phyloP scores from a whole-genome alignment of 2,797 vertebrate genomes.

The Dallia pectoralis region DNA sequence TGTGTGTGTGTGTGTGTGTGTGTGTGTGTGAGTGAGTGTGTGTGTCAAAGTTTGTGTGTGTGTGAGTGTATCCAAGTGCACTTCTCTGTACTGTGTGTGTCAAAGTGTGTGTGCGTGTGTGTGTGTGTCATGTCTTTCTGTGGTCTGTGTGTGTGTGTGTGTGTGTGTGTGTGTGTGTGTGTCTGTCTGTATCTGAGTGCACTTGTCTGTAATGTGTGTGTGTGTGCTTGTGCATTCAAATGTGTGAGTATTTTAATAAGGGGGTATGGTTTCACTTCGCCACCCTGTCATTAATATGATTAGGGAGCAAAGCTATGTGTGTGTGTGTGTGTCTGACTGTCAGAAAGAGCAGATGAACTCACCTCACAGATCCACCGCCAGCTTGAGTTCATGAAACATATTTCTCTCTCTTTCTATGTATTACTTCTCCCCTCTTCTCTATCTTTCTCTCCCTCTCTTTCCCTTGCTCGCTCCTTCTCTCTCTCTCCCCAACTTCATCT shows the following conservation, averaged over 20 bases:
- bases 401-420: no score
- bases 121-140: neutral
- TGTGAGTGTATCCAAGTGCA: no score
- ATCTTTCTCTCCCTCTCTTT: neutral
- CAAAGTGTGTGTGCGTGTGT: neutral
- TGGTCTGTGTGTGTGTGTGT: neutral
- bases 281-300: constrained; percentile 65
- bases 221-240: neutral
- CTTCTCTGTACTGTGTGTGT: no score
- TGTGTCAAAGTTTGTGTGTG: neutral
- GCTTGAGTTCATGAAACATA: constrained; percentile 39
- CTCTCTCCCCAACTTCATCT: no score
- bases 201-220: neutral
- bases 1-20: neutral
- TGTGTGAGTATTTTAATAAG: constrained; percentile 60
- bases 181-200: constrained; percentile 20
- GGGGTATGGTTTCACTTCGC: constrained; percentile 42
- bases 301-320: constrained; percentile 35
- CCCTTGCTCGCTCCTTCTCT: neutral
- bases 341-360: neutral
- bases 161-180: constrained; percentile 17
- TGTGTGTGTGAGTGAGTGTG: neutral
- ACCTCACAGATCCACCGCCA: constrained; percentile 26
- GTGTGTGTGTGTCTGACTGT: neutral
- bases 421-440: no score